These are phyloP conservation scores for Gymnothorax javanicus DNA, from an alignment of 2,797 vertebrate genomes.

Conservation along the genomic window DNA sequence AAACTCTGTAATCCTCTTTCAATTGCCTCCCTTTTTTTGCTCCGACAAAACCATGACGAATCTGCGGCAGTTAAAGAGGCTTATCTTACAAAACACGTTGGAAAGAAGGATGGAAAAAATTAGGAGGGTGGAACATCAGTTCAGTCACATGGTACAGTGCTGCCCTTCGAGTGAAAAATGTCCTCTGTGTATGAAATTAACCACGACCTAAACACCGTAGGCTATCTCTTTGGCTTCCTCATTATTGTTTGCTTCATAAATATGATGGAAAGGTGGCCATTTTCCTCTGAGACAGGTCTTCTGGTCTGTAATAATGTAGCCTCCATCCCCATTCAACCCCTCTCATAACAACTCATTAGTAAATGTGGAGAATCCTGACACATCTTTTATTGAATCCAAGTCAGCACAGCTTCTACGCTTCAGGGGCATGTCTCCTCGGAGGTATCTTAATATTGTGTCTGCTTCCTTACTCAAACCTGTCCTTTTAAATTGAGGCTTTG, in stretches of 20 bases:
- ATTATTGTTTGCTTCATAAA: conserved; percentile 23
- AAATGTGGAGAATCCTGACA: background rate
- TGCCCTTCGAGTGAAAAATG: conserved; percentile 23
- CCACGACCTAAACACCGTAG: conserved; percentile 8
- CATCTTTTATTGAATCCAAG: conserved; percentile 10
- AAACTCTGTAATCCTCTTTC: conserved; percentile 43
- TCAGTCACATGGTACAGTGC: conserved; percentile 22
- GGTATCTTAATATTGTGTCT: background rate
- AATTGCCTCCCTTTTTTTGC: conserved; percentile 30
- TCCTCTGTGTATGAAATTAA: conserved; percentile 30
- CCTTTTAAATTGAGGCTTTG: background rate
- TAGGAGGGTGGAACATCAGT: conserved; percentile 36
- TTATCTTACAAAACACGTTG: conserved; percentile 33
- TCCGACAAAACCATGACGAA: conserved; percentile 29
- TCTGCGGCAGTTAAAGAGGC: conserved; percentile 29
- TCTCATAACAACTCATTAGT: conserved; percentile 15
- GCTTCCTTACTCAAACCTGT: background rate
- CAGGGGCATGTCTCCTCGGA: background rate
- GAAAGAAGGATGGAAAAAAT: conserved; percentile 3
- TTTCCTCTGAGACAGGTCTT: conserved; percentile 18
- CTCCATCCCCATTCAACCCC: background rate
- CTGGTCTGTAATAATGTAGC: background rate
- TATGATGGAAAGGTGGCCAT: conserved; percentile 7
- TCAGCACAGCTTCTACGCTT: background rate
- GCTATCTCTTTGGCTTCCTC: background rate